Percentiles rank a stretch among this genome's conserved stretches.
phyloP scores from a whole-genome alignment of 2,888 invertebrate genomes.

The Cantharis rufa region DNA sequence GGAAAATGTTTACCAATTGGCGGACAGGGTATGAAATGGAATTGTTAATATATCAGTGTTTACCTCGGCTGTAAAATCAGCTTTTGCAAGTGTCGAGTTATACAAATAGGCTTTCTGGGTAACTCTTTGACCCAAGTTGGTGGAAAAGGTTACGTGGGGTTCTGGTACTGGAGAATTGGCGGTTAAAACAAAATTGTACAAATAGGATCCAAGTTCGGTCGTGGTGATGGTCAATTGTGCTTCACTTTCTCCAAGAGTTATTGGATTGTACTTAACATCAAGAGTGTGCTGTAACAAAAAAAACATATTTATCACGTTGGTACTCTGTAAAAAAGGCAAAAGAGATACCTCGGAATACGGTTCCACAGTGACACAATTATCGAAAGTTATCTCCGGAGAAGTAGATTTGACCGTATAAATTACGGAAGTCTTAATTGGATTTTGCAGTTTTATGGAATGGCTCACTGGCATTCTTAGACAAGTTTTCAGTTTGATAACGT shows the following conservation, averaged over 20 bases:
- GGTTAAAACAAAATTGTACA: constrained; percentile 41
- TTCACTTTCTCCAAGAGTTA: constrained; percentile 33
- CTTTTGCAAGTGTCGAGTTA: constrained; percentile 37
- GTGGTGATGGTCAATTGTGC: constrained; percentile 35
- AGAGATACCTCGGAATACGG: constrained; percentile 45
- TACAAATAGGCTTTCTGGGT: constrained; percentile 34
- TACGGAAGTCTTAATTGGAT: constrained; percentile 48
- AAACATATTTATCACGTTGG: neutral
- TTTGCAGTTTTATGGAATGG: constrained; percentile 45
- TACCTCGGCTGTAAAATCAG: constrained; percentile 42
- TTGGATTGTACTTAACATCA: constrained; percentile 42
- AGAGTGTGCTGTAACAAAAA: constrained; percentile 33
- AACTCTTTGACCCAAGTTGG: constrained; percentile 42
- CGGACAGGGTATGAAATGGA: neutral
- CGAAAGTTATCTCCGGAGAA: constrained; percentile 37
- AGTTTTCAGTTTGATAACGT: constrained; percentile 45
- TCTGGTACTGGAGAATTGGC: constrained; percentile 42
- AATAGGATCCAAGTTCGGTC: constrained; percentile 41
- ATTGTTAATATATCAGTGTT: neutral
- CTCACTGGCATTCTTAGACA: constrained; percentile 44
- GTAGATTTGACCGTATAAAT: constrained; percentile 41
- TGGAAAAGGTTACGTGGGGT: constrained; percentile 37
- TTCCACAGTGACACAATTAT: constrained; percentile 37
- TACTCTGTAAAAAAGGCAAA: neutral
- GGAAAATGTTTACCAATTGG: neutral